A percentile compares a stretch with the other conserved stretches of the same genome.
Conservation (phyloP, 2,113 vertebrate species). For the Alaudala cheleensis region DNA sequence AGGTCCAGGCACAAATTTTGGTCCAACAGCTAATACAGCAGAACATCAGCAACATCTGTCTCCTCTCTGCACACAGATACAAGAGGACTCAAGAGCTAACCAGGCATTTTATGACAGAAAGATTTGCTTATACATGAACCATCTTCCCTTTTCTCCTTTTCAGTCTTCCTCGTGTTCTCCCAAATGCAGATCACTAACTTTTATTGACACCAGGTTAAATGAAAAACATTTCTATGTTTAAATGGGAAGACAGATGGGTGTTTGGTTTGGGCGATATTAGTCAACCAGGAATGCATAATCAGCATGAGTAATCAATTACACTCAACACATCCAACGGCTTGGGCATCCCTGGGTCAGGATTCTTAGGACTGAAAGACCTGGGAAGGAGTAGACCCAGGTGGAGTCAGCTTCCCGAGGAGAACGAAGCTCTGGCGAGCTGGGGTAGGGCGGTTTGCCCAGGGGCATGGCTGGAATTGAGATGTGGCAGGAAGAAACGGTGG, state of each 20-base stretch:
- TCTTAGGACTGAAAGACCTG: not conserved
- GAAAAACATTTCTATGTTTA: not conserved
- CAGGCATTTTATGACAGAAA: not conserved
- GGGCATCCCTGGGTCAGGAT: not conserved
- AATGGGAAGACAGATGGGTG: not conserved
- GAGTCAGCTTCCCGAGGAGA: not conserved
- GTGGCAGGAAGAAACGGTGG: not conserved
- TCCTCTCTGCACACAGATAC: not conserved
- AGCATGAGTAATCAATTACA: not conserved
- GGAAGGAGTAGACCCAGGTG: not conserved
- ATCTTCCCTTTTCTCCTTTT: not conserved
- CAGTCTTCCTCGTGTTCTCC: not conserved
- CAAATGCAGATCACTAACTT: not conserved
- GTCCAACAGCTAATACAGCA: not conserved
- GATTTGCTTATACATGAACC: not conserved
- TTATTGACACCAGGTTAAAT: not conserved
- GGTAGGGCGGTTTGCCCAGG: fast-evolving
- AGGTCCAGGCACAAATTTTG: conserved; percentile 34
- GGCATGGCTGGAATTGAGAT: fast-evolving
- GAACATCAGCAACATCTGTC: conserved; percentile 22
- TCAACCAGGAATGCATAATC: not conserved
- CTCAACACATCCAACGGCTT: not conserved
- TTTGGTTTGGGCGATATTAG: not conserved
- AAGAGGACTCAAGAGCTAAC: not conserved
- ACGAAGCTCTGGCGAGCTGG: not conserved